A percentile compares a stretch with the other conserved stretches of the same genome.
Evolutionary conservation across 2,113 vertebrate genomes (phyloP).

Genomic region (Pelobates fuscus): DNA sequence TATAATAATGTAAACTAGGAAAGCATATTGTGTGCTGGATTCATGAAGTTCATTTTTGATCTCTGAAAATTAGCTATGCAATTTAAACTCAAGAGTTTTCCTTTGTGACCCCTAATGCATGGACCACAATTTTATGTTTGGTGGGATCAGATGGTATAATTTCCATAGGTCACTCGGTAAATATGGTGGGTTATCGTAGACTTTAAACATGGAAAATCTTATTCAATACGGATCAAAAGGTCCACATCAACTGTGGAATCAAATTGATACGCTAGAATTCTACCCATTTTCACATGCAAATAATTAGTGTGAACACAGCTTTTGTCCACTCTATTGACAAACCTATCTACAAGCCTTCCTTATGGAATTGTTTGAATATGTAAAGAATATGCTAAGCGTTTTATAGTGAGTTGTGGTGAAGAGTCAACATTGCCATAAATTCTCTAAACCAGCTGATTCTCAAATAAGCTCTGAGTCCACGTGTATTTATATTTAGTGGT

Average conservation of each 20-base stretch:
- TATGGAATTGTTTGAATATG: too few relatives aligned
- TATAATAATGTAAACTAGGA: too few relatives aligned
- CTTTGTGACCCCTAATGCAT: background rate
- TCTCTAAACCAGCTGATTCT: too few relatives aligned
- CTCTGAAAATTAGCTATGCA: background rate
- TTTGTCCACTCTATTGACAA: too few relatives aligned
- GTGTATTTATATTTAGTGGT: too few relatives aligned
- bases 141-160: background rate
- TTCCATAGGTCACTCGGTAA: background rate
- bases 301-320: background rate
- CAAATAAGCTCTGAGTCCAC: too few relatives aligned
- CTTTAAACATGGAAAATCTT: background rate
- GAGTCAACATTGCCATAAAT: too few relatives aligned
- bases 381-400: too few relatives aligned
- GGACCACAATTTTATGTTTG: background rate
- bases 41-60: background rate
- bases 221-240: too few relatives aligned
- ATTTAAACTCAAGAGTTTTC: background rate
- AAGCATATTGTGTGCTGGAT: too few relatives aligned
- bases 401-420: too few relatives aligned
- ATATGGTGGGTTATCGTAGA: background rate
- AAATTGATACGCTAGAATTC: background rate
- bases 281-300: background rate
- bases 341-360: too few relatives aligned
- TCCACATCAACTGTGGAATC: background rate